Evolutionary conservation across 64 coral and sea anemone genomes (phyloP).

Genomic region (Actinia tenebrosa): DNA sequence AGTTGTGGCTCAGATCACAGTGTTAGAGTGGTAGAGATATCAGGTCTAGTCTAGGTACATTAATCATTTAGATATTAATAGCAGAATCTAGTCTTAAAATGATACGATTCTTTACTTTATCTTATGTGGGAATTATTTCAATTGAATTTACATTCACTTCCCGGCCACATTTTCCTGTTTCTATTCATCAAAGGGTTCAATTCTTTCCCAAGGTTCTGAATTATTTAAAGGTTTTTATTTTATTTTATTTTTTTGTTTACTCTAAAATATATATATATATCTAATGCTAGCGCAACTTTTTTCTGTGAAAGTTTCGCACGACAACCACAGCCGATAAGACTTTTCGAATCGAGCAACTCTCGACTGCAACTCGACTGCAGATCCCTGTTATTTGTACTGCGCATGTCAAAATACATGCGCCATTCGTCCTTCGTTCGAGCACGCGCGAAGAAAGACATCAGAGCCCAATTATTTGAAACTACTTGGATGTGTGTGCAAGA

Average conservation of each 20-base stretch:
- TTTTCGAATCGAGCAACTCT: too few relatives aligned
- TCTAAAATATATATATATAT: too few relatives aligned
- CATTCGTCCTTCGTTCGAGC: neutral
- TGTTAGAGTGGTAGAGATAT: slow-evolving; percentile 51
- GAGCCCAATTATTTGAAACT: neutral
- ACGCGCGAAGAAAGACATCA: neutral
- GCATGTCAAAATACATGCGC: neutral
- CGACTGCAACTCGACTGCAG: neutral
- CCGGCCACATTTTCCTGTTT: too few relatives aligned
- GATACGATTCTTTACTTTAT: neutral
- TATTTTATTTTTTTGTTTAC: too few relatives aligned
- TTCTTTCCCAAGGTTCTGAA: too few relatives aligned
- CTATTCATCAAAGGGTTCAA: too few relatives aligned
- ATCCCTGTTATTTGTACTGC: neutral
- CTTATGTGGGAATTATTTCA: neutral
- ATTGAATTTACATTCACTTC: neutral
- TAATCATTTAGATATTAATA: neutral
- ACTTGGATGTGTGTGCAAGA: slow-evolving; percentile 36
- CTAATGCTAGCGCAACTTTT: too few relatives aligned
- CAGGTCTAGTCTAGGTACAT: neutral
- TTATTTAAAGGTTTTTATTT: too few relatives aligned
- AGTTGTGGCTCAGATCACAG: slow-evolving; percentile 71
- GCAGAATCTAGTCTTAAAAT: neutral
- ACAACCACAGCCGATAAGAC: too few relatives aligned
- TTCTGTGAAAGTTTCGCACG: too few relatives aligned